Evolutionary conservation across 2,797 vertebrate genomes (phyloP), one percentile per base, ranked within the genome.

Genomic region (Schizothorax lantsangensis): DNA sequence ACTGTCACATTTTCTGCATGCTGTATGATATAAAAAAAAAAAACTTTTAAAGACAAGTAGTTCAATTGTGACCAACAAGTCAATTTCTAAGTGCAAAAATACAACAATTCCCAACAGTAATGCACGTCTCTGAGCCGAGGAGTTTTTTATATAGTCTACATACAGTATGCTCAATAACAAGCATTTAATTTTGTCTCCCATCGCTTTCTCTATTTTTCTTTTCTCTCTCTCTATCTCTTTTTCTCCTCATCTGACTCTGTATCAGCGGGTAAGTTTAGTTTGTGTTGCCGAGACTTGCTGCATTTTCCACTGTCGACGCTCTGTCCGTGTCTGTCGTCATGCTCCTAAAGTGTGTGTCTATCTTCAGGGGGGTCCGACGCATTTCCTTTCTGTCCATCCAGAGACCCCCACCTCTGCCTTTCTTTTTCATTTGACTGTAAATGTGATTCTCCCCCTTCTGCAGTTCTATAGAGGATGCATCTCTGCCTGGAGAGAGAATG

Each of bases 101-200:
- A n/a, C 10, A 49, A 57, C 5, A 3, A 77, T 57, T 79, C 45
- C 30, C 38, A 45, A 57, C 36, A 52, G 43, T 73, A 80, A 38
- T 88, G 85, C 81, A 88, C 81, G 69, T 73, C 10, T 59, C 83
- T 30, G 47, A 71, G 17, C 36, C 38, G 23, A 85, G 64, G 52
- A 72, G 75, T 85, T 81, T 81, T 68, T 64, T 73, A 54, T 64
- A 21, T 81, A 86, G 83, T 84, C 78, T 84, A 84, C 89, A 90
- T 88, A 89, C 81, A 90, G 86, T 82, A 90, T 92, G 86, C 88
- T 86, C 87, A 85, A 84, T 96, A 95, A 96, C 96, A 94, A 95
- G 92, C 96, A 94, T 98, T 96, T 97, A 96, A 96, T 97, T 98
- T 97, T 97, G 95, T 97, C 97, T 97, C 95, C 94, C 96, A 96